Evolutionary conservation across 2,797 vertebrate genomes (phyloP), one percentile per base, ranked within the genome.

Genomic region (Aldrovandia affinis): DNA sequence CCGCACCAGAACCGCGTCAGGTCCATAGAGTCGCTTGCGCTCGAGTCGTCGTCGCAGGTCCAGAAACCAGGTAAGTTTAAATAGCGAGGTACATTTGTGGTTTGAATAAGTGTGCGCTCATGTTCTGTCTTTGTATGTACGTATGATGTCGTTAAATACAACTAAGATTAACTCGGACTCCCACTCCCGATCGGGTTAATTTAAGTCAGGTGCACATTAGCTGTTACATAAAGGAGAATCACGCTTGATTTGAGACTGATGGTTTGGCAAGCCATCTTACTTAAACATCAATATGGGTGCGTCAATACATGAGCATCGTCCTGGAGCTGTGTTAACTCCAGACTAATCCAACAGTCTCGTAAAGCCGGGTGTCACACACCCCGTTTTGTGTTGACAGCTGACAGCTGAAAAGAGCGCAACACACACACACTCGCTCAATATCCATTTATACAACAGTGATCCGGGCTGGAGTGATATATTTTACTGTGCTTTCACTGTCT

Each of bases 1-100:
- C 54, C 83, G 1, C 94, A 93, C 54, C 94, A 94, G 81, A 92
- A 87, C 81, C 89, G 88, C 42, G 87, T 93, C 83, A 85, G 93
- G 65, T 88, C 93, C 83, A 94, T 92, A 50, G 95, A 96, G 88
- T 95, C 94, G 0, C 92, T 96, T 0, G 93, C 94, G 3, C 88
- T 94, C 65, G 95, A 95, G 88, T 92, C 94, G 6, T 92, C 94
- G 6, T 85, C 93, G 0, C 89, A 92, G 68, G 85, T 92, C 39
- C 92, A 90, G 36, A 88, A 90, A 87, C 30, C 88, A 84, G 86
- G 92, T 91, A 83, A 90, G 91, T 85, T n/a, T 30, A 44, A 18
- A 75, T 36, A 36, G 68, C 30, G 15, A 39, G 28, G 14, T 39
- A 39, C 68, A 39, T 1, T 22, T 70, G 7, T 28, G 2, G n/a